phyloP scores from a whole-genome alignment of 2,113 vertebrate species.

The Caracal caracal region DNA sequence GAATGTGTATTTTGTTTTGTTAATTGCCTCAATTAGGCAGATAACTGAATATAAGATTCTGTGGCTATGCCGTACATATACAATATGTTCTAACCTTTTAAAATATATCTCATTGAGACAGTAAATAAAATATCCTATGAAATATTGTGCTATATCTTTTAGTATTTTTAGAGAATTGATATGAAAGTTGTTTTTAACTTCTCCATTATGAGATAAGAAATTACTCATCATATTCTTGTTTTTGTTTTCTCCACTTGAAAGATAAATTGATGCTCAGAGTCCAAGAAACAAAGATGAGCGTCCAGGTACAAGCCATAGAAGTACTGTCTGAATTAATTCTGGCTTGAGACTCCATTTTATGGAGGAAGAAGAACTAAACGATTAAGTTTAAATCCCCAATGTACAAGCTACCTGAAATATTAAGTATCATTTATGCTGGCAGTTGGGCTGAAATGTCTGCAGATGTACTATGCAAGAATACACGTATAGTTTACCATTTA shows the following conservation, averaged over 20 bases:
- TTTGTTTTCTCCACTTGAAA: slow-evolving; percentile 39
- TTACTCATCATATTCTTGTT: slow-evolving; percentile 28
- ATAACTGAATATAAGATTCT: slow-evolving; percentile 65
- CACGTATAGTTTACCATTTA: neutral
- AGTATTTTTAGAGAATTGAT: slow-evolving; percentile 36
- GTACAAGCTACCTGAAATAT: slow-evolving; percentile 1
- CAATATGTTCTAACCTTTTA: slow-evolving; percentile 57
- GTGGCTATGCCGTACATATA: slow-evolving; percentile 45
- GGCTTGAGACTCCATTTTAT: slow-evolving; percentile 13
- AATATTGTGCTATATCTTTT: neutral
- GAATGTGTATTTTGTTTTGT: slow-evolving; percentile 72
- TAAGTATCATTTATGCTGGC: slow-evolving; percentile 9
- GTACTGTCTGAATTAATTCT: slow-evolving; percentile 32
- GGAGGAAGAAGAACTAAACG: neutral
- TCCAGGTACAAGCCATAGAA: neutral
- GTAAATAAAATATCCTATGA: slow-evolving; percentile 54
- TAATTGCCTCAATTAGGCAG: slow-evolving; percentile 72
- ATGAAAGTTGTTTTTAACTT: slow-evolving; percentile 53
- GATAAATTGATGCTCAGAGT: neutral
- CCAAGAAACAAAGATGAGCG: neutral
- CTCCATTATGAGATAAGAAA: slow-evolving; percentile 41
- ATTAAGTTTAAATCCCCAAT: neutral
- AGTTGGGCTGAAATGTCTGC: slow-evolving; percentile 23
- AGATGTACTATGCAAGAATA: neutral
- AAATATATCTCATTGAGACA: slow-evolving; percentile 38